Conservation (phyloP, 2,888 invertebrate genomes). For the Ectemnius lituratus region DNA sequence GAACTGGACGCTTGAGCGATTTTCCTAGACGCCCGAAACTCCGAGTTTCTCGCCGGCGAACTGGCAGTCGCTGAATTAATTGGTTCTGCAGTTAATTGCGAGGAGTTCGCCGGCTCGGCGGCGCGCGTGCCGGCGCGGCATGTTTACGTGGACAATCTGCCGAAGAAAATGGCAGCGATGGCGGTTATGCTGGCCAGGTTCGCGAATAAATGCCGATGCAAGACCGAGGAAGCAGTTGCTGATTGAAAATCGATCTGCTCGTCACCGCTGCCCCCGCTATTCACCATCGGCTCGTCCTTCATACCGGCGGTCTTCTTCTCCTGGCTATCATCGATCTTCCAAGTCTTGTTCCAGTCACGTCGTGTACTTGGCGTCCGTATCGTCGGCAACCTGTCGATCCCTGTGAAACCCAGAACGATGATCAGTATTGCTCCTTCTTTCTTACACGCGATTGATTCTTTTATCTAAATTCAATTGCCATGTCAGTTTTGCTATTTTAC, state of each 20-base stretch:
- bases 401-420: constrained; percentile 55
- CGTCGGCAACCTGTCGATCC: constrained; percentile 66
- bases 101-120: neutral
- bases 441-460: no score
- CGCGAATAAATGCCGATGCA: constrained; percentile 61
- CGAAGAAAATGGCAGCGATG: constrained; percentile 56
- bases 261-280: constrained; percentile 64
- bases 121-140: neutral
- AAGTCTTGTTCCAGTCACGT: constrained; percentile 70
- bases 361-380: constrained; percentile 68
- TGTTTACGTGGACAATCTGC: constrained; percentile 65
- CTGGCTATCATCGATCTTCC: constrained; percentile 67
- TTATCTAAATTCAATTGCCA: no score
- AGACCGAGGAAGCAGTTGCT: constrained; percentile 65
- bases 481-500: no score
- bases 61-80: constrained; percentile 12
- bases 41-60: neutral
- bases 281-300: constrained; percentile 69
- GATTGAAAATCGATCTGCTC: constrained; percentile 70
- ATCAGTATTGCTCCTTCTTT: neutral
- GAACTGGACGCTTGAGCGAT: no score
- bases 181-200: constrained; percentile 61
- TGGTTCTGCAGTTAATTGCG: constrained; percentile 18
- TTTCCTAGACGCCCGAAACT: no score
- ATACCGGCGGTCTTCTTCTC: constrained; percentile 70